Percentiles rank a stretch among this genome's conserved stretches.
Conservation (phyloP, 2,888 invertebrate genomes). For the Drosophila parthenogenetica region DNA sequence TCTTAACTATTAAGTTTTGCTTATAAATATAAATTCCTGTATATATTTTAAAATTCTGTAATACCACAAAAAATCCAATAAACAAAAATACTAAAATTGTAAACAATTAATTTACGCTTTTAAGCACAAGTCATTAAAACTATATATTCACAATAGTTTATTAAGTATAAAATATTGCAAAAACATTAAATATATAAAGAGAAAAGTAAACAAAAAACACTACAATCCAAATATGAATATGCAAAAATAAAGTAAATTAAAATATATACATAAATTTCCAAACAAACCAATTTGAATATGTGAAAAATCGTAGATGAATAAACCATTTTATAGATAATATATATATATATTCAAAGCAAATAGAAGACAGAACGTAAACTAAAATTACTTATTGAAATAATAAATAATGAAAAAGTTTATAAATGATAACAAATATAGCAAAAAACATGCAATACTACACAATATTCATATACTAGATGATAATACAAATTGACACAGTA, state of each 20-base stretch:
- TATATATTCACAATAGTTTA: slow-evolving; percentile 56
- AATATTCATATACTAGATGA: slow-evolving; percentile 57
- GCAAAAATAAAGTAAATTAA: slow-evolving; percentile 12
- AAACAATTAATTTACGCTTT: slow-evolving; percentile 63
- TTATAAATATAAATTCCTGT: slow-evolving; percentile 48
- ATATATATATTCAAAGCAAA: slow-evolving; percentile 53
- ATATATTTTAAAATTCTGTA: slow-evolving; percentile 57
- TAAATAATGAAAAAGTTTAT: slow-evolving; percentile 46
- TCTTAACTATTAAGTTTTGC: slow-evolving; percentile 80
- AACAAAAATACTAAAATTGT: slow-evolving; percentile 39
- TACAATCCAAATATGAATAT: slow-evolving; percentile 37
- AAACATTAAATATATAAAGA: slow-evolving; percentile 14
- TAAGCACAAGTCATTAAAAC: slow-evolving; percentile 77
- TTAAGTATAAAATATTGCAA: slow-evolving; percentile 53
- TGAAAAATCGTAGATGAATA: slow-evolving; percentile 21
- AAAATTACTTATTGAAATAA: slow-evolving; percentile 63
- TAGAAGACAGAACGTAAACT: slow-evolving; percentile 30
- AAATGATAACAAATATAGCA: slow-evolving; percentile 39
- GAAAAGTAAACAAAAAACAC: slow-evolving; percentile 8
- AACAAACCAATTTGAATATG: slow-evolving; percentile 29
- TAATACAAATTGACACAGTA: slow-evolving; percentile 62
- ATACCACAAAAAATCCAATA: slow-evolving; percentile 23
- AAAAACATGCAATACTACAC: slow-evolving; percentile 59
- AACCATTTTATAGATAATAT: slow-evolving; percentile 59
- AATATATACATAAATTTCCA: slow-evolving; percentile 14